Conservation (phyloP, 2,888 invertebrate species). For the Thecophora atra region DNA sequence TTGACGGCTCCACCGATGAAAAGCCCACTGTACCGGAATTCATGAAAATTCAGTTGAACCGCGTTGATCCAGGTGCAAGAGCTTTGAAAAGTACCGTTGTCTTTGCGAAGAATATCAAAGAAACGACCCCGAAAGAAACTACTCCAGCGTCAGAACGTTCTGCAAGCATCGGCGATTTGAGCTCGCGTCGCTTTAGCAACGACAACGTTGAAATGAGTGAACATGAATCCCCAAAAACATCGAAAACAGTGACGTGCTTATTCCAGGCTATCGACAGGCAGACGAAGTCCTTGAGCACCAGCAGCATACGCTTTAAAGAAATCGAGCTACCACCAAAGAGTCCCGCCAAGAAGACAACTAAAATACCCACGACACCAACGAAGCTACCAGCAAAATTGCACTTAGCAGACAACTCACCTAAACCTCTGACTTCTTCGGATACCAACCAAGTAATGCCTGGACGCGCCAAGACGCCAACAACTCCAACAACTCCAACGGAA, state of each 20-base stretch:
- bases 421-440: neutral
- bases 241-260: conserved; percentile 41
- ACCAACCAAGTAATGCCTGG: neutral
- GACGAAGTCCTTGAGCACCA: conserved; percentile 49
- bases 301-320: conserved; percentile 46
- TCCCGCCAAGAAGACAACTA: conserved; percentile 41
- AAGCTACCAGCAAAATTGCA: too few species aligned
- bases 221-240: conserved; percentile 49
- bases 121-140: conserved; percentile 31
- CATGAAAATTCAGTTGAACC: conserved; percentile 76
- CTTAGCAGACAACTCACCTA: too few species aligned
- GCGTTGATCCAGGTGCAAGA: conserved; percentile 73
- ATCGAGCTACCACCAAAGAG: conserved; percentile 37
- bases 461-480: neutral
- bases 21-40: conserved; percentile 71
- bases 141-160: neutral
- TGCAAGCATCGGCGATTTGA: conserved; percentile 56
- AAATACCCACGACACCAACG: neutral
- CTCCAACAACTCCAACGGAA: conserved; percentile 41
- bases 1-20: conserved; percentile 43
- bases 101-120: conserved; percentile 70
- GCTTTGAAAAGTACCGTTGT: conserved; percentile 70
- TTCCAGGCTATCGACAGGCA: conserved; percentile 51
- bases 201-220: conserved; percentile 66
- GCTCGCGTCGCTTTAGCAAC: conserved; percentile 64